Evolutionary conservation across 2,797 vertebrate genomes (phyloP).

Genomic region (Sebastes umbrosus): DNA sequence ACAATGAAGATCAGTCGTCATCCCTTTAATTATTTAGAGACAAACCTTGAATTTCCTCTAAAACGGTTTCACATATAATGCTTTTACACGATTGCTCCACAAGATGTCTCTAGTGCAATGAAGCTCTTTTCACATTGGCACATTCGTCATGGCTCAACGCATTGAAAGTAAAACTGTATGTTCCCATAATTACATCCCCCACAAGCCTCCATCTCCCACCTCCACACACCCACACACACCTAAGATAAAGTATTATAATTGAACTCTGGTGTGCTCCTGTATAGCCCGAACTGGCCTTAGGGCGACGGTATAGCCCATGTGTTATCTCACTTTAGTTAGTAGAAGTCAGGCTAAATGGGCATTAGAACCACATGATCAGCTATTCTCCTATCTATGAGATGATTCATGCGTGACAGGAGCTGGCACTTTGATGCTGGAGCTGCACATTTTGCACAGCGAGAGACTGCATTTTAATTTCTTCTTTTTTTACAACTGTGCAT

Average conservation of each 20-base stretch:
- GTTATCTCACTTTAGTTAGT: not conserved
- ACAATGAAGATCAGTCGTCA: not conserved
- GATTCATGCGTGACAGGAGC: conserved; percentile 1
- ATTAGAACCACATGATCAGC: conserved; percentile 5
- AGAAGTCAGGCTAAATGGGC: conserved; percentile 1
- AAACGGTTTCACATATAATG: not conserved
- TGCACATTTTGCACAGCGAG: conserved; percentile 11
- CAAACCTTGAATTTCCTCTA: not conserved
- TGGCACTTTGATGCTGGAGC: conserved; percentile 9
- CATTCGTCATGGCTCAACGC: not conserved
- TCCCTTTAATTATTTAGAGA: not conserved
- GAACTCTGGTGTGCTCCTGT: not conserved
- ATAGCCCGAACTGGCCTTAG: not conserved
- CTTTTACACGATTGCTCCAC: conserved; percentile 10
- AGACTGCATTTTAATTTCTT: conserved; percentile 13
- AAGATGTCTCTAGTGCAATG: conserved; percentile 36
- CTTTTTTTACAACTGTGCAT: not conserved
- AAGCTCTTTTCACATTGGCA: not conserved
- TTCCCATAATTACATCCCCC: not conserved
- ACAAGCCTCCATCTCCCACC: not conserved
- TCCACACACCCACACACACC: not conserved
- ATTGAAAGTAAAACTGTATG: not conserved
- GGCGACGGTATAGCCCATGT: not conserved
- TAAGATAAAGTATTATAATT: not conserved
- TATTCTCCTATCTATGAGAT: conserved; percentile 2